Evolutionary conservation across 2,888 invertebrate species (phyloP), one percentile per base, ranked within the genome.

Genomic region (Amblyjoppa fuscipennis): DNA sequence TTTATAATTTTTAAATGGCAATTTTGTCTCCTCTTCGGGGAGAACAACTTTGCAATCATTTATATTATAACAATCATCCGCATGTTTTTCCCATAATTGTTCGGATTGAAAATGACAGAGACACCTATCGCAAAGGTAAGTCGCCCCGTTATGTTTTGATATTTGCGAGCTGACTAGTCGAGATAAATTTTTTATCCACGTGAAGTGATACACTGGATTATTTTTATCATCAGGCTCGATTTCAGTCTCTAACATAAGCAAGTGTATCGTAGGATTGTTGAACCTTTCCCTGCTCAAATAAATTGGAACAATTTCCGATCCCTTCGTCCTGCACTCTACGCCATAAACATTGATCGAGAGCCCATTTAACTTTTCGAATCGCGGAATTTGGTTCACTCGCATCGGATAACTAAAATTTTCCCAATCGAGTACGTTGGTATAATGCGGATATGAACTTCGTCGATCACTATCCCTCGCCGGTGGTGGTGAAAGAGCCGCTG

Each of bases 291-390:
- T 45, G 13, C 68, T 82, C 13, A 71, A 56, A 66, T 77, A 64
- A 31, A 82, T 28, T 53, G 66, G 77, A 0, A 53, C 45, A 41
- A 82, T 77, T 41, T 68, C 59, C 66, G n/a, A 59, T 34, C 59
- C 20, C 20, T 53, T 16, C 34, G 9, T 38, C 11, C 61, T 20
- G 28, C 28, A 28, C 3, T 73, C 16, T 41, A 87, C 51, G 53
- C 76, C 83, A 70, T 85, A 90, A 9, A 90, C 81, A 85, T 90
- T 89, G 7, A 89, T 89, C 9, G 71, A 68, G 20, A 90, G 69
- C 66, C 81, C 70, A 84, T 89, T 90, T 59, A 87, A 16, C 66
- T 81, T 70, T 81, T 87, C 88, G 83, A 88, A 91, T 76, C 87
- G 88, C 9, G 71, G 20, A 41, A 88, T 61, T 83, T 82, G 51